phyloP scores from a whole-genome alignment of 2,888 invertebrate genomes.

The Incurvaria masculella region DNA sequence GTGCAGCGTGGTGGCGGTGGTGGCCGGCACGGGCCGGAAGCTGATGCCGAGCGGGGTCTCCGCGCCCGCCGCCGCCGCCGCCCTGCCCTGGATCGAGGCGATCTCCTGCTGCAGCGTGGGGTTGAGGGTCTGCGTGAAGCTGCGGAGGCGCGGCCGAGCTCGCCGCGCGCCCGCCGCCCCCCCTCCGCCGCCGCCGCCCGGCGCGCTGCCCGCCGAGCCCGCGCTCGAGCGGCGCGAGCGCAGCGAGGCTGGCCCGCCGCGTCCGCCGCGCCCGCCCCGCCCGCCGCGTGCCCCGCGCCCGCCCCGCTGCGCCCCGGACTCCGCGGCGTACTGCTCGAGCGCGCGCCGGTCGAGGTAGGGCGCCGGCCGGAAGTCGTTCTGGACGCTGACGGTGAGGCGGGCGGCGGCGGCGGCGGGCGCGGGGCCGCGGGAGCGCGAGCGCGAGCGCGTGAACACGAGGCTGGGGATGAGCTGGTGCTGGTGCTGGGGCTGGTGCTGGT shows the following conservation, averaged over 20 bases:
- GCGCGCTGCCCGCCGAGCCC: conserved; percentile 33
- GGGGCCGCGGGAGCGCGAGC: conserved; percentile 22
- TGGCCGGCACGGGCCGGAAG: conserved; percentile 38
- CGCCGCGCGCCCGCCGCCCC: conserved; percentile 35
- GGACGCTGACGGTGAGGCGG: conserved; percentile 44
- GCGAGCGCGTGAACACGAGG: conserved; percentile 39
- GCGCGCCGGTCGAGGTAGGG: background rate
- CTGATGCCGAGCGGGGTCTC: conserved; percentile 27
- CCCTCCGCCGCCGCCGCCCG: conserved; percentile 33
- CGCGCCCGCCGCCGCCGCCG: conserved; percentile 20
- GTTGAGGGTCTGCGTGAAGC: conserved; percentile 42
- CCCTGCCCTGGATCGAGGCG: conserved; percentile 43
- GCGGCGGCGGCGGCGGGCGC: conserved; percentile 23
- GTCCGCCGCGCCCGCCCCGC: conserved; percentile 12
- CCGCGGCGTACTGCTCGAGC: too few relatives aligned
- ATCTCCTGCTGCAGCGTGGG: conserved; percentile 45
- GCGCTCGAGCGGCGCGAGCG: conserved; percentile 30
- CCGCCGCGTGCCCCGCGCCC: conserved; percentile 30
- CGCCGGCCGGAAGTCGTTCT: conserved; percentile 31
- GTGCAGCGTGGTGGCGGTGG: conserved; percentile 42
- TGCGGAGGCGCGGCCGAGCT: background rate
- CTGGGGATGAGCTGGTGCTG: conserved; percentile 28
- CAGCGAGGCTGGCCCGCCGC: background rate
- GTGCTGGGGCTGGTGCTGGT: conserved; percentile 23
- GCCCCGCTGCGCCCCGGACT: too few relatives aligned